Percentiles rank a stretch among this genome's conserved stretches.
Conservation (phyloP, 2,797 vertebrate genomes). For the Hybognathus amarus region DNA sequence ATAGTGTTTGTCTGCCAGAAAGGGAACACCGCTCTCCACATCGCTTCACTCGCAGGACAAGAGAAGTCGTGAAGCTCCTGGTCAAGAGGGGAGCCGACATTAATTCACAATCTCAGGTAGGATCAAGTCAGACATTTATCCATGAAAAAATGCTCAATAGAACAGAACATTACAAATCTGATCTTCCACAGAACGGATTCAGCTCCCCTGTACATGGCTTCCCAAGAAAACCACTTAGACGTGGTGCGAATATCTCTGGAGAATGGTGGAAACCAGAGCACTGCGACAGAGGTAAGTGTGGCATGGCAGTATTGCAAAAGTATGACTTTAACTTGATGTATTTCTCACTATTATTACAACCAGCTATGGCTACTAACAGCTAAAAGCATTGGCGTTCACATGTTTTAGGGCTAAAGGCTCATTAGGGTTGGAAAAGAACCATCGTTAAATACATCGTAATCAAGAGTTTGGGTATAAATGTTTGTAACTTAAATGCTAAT, state of each 20-base stretch:
- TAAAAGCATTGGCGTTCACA: background rate
- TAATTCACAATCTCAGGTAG: slow-evolving; percentile 95
- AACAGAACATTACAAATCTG: background rate
- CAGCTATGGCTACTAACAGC: background rate
- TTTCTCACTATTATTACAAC: background rate
- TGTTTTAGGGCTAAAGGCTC: background rate
- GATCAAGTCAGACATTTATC: background rate
- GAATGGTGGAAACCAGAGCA: slow-evolving; percentile 98
- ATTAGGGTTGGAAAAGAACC: background rate
- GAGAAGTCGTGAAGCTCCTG: slow-evolving; percentile 91
- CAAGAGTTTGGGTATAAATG: background rate
- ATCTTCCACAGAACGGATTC: slow-evolving; percentile 90
- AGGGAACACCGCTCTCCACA: slow-evolving; percentile 97
- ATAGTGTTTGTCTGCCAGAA: slow-evolving; percentile 79
- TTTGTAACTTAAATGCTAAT: background rate
- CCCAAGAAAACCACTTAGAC: slow-evolving; percentile 97
- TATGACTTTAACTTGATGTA: background rate
- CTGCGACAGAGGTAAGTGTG: slow-evolving; percentile 90
- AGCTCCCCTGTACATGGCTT: slow-evolving; percentile 98
- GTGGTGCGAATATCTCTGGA: slow-evolving; percentile 97
- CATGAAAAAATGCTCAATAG: background rate
- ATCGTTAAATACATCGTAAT: background rate
- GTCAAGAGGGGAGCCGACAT: slow-evolving; percentile 94
- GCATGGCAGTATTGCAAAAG: background rate
- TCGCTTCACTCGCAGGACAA: slow-evolving; percentile 95